Conservation (phyloP, 92 coral and sea anemone genomes). For the Bergia puertoricense region DNA sequence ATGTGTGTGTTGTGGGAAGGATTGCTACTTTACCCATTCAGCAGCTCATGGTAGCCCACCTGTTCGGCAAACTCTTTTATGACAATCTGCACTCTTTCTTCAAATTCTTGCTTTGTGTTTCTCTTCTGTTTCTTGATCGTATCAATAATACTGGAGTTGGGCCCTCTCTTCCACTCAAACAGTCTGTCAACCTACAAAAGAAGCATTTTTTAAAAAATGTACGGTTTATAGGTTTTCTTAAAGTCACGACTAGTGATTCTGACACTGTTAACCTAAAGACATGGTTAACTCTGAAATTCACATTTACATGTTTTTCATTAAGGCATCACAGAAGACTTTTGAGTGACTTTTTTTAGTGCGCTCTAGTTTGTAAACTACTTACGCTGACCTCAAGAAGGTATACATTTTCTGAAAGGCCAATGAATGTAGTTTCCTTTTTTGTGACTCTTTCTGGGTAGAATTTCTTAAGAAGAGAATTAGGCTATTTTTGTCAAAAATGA, state of each 20-base stretch:
- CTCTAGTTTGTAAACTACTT: too few species aligned
- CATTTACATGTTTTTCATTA: too few species aligned
- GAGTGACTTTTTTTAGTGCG: too few species aligned
- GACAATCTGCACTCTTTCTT: conserved; percentile 83
- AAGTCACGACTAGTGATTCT: background rate
- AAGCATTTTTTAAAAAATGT: background rate
- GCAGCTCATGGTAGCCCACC: conserved; percentile 56
- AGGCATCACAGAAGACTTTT: too few species aligned
- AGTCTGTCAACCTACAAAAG: conserved; percentile 83
- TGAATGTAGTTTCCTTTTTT: too few species aligned
- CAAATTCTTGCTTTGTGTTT: conserved; percentile 97
- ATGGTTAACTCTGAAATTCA: too few species aligned
- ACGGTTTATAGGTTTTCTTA: background rate
- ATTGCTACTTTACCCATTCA: background rate
- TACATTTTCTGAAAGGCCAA: too few species aligned
- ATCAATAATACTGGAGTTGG: conserved; percentile 88
- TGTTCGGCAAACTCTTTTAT: conserved; percentile 92
- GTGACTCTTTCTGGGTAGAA: too few species aligned
- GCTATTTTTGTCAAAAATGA: too few species aligned
- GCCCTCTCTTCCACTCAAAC: conserved; percentile 99
- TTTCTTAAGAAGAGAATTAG: too few species aligned
- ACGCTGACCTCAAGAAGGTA: too few species aligned
- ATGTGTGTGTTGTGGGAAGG: background rate
- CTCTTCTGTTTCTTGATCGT: conserved; percentile 91
- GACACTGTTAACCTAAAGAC: too few species aligned